phyloP scores from a whole-genome alignment of 2,797 vertebrate species.

The Cyprinodon diabolis region DNA sequence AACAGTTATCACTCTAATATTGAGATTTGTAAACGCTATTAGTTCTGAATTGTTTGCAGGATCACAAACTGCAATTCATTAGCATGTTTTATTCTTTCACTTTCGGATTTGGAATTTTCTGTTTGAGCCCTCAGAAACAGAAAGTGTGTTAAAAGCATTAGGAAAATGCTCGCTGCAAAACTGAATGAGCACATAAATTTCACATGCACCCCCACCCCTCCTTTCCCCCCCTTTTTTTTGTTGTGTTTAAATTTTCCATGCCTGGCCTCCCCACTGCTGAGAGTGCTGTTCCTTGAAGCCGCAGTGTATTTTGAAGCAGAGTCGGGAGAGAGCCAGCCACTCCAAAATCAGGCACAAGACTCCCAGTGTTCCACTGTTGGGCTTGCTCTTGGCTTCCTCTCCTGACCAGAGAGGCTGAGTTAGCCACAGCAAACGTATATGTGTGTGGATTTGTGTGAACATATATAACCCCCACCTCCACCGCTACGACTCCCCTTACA shows the following conservation, averaged over 20 bases:
- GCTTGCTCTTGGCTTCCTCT: conserved; percentile 77
- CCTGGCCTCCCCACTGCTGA: conserved; percentile 82
- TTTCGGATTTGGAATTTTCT: conserved; percentile 63
- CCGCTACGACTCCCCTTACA: conserved; percentile 26
- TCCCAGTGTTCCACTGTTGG: conserved; percentile 77
- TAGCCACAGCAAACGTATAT: conserved; percentile 68
- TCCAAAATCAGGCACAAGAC: conserved; percentile 79
- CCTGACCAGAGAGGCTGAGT: conserved; percentile 78
- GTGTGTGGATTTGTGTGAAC: conserved; percentile 51
- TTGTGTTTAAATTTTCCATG: conserved; percentile 83
- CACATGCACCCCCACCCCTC: conserved; percentile 26
- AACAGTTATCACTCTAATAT: background rate
- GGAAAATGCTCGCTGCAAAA: conserved; percentile 73
- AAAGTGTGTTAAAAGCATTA: conserved; percentile 78
- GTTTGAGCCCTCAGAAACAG: conserved; percentile 43
- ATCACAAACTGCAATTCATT: conserved; percentile 36
- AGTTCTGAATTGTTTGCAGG: conserved; percentile 46
- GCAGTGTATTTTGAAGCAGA: conserved; percentile 85
- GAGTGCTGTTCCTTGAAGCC: conserved; percentile 84
- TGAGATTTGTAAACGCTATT: conserved; percentile 38
- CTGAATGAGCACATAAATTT: conserved; percentile 77
- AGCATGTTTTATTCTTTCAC: conserved; percentile 64
- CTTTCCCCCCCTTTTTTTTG: conserved; percentile 55
- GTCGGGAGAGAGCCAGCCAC: conserved; percentile 77
- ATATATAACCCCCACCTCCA: conserved; percentile 54